Base-by-base conservation (phyloP, 92 coral and sea anemone genomes). In the Nematostella vectensis region DNA sequence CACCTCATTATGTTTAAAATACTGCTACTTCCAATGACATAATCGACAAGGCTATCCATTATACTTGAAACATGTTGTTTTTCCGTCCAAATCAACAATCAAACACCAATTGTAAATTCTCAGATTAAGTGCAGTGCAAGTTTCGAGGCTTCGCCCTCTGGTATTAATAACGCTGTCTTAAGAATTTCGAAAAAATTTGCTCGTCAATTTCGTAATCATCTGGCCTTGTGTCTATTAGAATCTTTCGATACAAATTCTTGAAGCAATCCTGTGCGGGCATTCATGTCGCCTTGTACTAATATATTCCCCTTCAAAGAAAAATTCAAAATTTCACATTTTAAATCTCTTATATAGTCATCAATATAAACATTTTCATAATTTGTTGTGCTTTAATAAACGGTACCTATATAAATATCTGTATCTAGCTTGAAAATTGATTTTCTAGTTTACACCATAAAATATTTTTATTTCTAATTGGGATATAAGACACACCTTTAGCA, bases 231-330 rank as follows among this genome's bases (percentile, higher is more conserved):
- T 30, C 23, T 36, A 36, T 52, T 22, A 11, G 31, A 27, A 57
- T 57, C 63, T 15, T 12, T 10, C 6, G 19, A 10, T 3, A 57
- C 24, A 36, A 12, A 57, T 12, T 57, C 63, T 16, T 57, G 63
- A 10, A 31, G 11, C 11, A 29, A 12, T 3, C 63, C 52, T 10
- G 66, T 59, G 40, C 66, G 25, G 10, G 66, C 66, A 26, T 59
- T 59, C 11, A 59, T 11, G 30, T 59, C 66, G 9, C 66, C 66
- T 43, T 42, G 61, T 10, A 59, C 47, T 11, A 59, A 13, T 11
- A 59, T 43, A 18, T 10, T 11, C n/a, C 55, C 66, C 19, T 59
- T 59, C 24, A 47, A 11, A 9, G 54, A 16, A n/a, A 59, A 59
- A 13, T 25, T 44, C 1, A 43, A 23, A 4, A 59, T 22, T 25